Evolutionary conservation across 2,888 invertebrate genomes (phyloP).

Genomic region (Aleiodes leptofemur): DNA sequence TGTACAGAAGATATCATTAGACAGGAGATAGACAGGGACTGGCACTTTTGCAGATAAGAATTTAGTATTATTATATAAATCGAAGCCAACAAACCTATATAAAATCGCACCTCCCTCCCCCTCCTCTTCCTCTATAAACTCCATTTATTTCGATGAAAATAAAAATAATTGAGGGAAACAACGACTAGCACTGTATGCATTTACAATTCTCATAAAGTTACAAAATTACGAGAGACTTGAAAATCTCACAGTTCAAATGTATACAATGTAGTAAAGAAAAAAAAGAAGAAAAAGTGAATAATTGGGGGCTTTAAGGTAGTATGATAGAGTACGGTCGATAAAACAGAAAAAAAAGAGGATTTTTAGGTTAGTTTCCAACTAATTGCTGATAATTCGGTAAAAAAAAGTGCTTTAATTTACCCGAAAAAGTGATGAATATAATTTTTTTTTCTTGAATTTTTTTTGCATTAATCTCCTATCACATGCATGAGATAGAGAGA

Average conservation of each 20-base stretch:
- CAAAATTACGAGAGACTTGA: slow-evolving; percentile 21
- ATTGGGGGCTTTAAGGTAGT: too few species aligned
- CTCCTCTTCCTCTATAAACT: neutral
- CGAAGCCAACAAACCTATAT: slow-evolving; percentile 8
- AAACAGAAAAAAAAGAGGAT: too few species aligned
- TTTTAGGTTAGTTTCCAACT: too few species aligned
- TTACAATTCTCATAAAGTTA: slow-evolving; percentile 6
- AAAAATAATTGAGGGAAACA: too few species aligned
- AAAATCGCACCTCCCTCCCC: too few species aligned
- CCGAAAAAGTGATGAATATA: too few species aligned
- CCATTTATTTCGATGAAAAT: neutral
- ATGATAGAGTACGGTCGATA: too few species aligned
- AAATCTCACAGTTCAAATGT: neutral
- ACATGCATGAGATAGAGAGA: too few species aligned
- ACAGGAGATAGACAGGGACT: slow-evolving; percentile 35
- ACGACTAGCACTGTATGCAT: neutral
- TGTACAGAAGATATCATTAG: slow-evolving; percentile 38
- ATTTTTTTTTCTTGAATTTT: too few species aligned
- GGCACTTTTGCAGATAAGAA: slow-evolving; percentile 39
- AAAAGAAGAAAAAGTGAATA: neutral
- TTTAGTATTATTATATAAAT: slow-evolving; percentile 28
- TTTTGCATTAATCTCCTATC: too few species aligned
- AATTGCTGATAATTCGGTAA: too few species aligned
- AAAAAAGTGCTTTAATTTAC: too few species aligned
- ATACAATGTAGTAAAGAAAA: neutral